phyloP scores from a whole-genome alignment of 2,113 vertebrate genomes.

The Corvus hawaiiensis region DNA sequence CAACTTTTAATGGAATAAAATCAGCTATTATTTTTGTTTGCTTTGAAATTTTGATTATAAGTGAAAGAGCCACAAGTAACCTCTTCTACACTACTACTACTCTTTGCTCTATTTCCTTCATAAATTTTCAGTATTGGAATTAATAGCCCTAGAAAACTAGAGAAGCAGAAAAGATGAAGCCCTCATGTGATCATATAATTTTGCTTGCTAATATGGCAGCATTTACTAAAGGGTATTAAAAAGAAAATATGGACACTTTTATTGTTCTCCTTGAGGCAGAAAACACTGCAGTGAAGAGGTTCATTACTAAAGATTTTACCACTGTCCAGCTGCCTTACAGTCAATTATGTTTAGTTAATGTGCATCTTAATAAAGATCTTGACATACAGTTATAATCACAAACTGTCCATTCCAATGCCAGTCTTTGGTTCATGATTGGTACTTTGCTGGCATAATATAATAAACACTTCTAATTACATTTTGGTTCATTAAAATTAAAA shows the following conservation, averaged over 20 bases:
- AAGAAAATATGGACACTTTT: neutral
- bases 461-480: neutral
- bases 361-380: constrained; percentile 56
- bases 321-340: constrained; percentile 53
- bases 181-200: neutral
- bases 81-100: neutral
- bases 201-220: neutral
- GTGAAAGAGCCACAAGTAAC: neutral
- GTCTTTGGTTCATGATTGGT: constrained; percentile 27
- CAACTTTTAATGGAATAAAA: neutral
- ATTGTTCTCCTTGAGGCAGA: constrained; percentile 40
- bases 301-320: constrained; percentile 15
- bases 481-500: constrained; percentile 11
- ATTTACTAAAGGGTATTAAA: constrained; percentile 18
- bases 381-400: constrained; percentile 42
- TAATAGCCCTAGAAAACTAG: neutral
- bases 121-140: neutral
- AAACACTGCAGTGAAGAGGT: neutral
- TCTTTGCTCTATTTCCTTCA: neutral
- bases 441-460: constrained; percentile 14
- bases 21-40: neutral
- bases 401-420: constrained; percentile 43
- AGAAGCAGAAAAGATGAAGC: constrained; percentile 18
- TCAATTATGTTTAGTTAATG: constrained; percentile 54
- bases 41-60: neutral